These are phyloP conservation scores for Tetranychus piercei DNA, from an alignment of 2,888 invertebrate species.

Conservation along the genomic window DNA sequence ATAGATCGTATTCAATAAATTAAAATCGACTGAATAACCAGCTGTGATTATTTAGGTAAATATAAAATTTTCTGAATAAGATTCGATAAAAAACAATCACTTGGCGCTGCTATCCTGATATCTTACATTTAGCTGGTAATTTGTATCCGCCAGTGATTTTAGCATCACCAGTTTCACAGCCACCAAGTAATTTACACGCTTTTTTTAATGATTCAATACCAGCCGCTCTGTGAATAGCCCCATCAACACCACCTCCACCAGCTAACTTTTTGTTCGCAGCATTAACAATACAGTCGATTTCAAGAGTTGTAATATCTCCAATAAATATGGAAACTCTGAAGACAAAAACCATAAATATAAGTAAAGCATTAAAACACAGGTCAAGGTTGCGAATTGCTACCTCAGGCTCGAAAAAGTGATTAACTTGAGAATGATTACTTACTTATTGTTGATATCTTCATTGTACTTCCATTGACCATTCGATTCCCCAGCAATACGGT, in stretches of 20 bases:
- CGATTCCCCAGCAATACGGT: constrained; percentile 15
- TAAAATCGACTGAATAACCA: constrained; percentile 17
- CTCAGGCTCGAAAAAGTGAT: background rate
- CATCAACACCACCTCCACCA: constrained; percentile 46
- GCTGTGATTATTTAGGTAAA: background rate
- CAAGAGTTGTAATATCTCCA: constrained; percentile 65
- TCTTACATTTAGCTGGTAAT: constrained; percentile 62
- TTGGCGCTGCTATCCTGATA: background rate
- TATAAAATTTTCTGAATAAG: background rate
- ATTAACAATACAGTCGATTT: constrained; percentile 73
- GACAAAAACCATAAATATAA: background rate
- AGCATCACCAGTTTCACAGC: constrained; percentile 63
- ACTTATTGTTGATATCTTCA: background rate
- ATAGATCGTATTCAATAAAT: background rate
- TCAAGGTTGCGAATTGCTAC: background rate
- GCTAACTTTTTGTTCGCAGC: constrained; percentile 57
- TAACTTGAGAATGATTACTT: background rate
- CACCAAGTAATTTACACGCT: constrained; percentile 50
- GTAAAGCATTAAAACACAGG: background rate
- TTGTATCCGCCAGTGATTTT: constrained; percentile 55
- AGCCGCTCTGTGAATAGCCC: constrained; percentile 67
- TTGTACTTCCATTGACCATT: background rate
- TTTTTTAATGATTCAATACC: constrained; percentile 45
- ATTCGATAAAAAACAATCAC: background rate
- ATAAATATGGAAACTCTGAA: constrained; percentile 37